Conservation (phyloP, 2,113 vertebrate genomes). For the Heterotilapia buettikoferi region DNA sequence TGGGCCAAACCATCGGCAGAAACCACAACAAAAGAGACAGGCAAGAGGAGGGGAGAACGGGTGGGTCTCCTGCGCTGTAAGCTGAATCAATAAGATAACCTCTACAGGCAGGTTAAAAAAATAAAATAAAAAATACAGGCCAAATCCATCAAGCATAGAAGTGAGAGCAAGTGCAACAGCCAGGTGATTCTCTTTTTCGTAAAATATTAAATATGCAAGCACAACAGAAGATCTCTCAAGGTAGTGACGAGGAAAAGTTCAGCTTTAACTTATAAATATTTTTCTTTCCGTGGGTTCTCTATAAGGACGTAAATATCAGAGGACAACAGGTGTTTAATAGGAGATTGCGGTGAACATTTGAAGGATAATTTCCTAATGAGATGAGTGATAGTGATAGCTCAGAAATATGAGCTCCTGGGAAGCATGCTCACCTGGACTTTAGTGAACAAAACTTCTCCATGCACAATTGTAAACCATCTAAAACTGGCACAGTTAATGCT, state of each 20-base stretch:
- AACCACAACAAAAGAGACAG: slow-evolving; percentile 68
- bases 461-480: background rate
- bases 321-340: background rate
- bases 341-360: background rate
- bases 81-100: slow-evolving; percentile 60
- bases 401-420: slow-evolving; percentile 22
- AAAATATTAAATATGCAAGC: background rate
- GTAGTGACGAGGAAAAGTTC: background rate
- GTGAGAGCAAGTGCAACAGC: background rate
- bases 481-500: background rate
- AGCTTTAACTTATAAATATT: background rate
- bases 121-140: background rate
- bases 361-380: background rate
- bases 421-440: background rate
- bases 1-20: slow-evolving; percentile 64
- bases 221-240: background rate
- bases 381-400: background rate
- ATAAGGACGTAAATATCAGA: background rate
- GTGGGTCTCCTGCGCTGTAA: background rate
- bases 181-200: background rate
- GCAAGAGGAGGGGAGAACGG: slow-evolving; percentile 29
- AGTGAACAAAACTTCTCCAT: background rate
- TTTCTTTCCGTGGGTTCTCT: background rate
- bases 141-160: background rate
- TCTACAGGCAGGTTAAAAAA: background rate